Base-by-base conservation (phyloP, 2,888 invertebrate species). In the Drosophila anomalata region DNA sequence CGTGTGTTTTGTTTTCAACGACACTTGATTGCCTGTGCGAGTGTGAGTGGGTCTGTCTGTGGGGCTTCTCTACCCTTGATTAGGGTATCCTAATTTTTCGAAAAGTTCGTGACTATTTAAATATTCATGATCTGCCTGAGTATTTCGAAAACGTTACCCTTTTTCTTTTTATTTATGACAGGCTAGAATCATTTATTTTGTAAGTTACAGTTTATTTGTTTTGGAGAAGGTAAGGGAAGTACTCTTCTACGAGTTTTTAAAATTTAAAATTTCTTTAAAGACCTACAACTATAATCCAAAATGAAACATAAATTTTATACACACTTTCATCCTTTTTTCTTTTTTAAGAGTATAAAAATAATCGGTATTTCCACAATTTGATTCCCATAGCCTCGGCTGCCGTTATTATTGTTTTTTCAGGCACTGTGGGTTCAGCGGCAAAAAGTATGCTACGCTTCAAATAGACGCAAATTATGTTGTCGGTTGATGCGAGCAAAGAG, bases 381-480 rank as follows among this genome's bases (percentile, higher is more conserved):
- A n/a, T 11, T 33, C 7, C 17, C 44, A 20, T 46, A 11, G 41
- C 42, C 17, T 42, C 11, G 42, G 20, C 22, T 33, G 55, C 46
- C 11, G 51, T 14, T 62, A 51, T 39, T 62, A 44, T 47, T 62
- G 31, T 44, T 50, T 51, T 12, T 55, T 47, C 17, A 36, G 48
- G 47, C 12, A 44, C 29, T 56, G 61, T 57, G 66, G 61, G 78
- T 62, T 65, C 60, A 57, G 58, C 56, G 68, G 61, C 55, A 57
- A 75, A 84, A 84, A 81, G 79, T 79, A 77, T 84, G 85, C 79
- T 81, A 70, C 63, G 65, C 71, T 65, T 73, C 75, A 78, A 73
- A 78, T 81, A 80, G 76, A 77, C 78, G 66, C 76, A 80, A 83
- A 81, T 81, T 78, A 83, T 83, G 77, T 76, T 83, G 78, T 80